Percentiles rank a stretch among this genome's conserved stretches.
Conservation (phyloP, 2,797 vertebrate genomes). For the Pseudochirops cupreus region DNA sequence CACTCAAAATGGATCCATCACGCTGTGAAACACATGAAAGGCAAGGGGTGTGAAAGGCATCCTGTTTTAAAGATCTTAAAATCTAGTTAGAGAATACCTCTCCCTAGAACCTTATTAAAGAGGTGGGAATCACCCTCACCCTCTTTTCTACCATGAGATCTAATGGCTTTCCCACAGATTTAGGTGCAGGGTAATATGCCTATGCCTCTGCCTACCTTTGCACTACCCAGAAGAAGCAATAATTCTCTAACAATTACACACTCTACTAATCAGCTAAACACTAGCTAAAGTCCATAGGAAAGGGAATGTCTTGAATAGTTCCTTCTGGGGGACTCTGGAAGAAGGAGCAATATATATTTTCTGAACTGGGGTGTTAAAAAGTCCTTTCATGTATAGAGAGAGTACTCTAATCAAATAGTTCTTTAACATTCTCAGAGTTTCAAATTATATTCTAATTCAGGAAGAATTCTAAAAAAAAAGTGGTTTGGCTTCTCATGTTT, state of each 20-base stretch:
- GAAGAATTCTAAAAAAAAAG: neutral
- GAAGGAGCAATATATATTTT: neutral
- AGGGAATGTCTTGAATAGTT: fast-evolving
- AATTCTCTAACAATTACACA: neutral
- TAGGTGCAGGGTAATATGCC: neutral
- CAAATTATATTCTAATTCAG: neutral
- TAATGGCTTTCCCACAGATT: neutral
- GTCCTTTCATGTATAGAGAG: neutral
- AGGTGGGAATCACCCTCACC: neutral
- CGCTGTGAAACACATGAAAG: neutral
- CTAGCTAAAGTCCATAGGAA: neutral
- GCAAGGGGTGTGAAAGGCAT: neutral
- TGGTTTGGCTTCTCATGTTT: conserved; percentile 19
- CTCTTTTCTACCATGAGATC: neutral
- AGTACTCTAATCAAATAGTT: neutral
- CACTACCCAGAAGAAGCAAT: neutral
- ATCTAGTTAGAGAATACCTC: neutral
- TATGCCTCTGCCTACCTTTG: neutral
- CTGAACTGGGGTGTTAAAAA: neutral
- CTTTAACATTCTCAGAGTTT: neutral
- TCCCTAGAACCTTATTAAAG: neutral
- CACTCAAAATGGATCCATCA: neutral
- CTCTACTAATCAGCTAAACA: neutral
- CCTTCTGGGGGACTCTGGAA: neutral
- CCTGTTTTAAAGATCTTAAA: neutral